Base-by-base conservation (phyloP, 2,797 vertebrate species). In the Pelodytes ibericus region DNA sequence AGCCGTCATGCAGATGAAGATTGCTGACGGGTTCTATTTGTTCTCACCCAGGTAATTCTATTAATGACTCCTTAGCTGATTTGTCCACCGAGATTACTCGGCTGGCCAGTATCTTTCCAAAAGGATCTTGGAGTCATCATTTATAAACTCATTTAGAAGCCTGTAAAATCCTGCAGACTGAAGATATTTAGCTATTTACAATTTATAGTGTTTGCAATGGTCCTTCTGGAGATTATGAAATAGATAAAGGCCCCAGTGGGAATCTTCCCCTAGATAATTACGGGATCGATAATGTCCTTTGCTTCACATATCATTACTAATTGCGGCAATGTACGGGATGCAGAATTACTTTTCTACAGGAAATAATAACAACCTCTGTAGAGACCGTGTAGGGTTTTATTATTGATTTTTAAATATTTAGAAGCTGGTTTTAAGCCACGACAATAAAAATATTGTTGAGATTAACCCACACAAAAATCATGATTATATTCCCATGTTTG, bases 1-100 rank as follows among this genome's bases (percentile, higher is more conserved):
- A 84, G 75, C 51, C 51, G 82, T 83, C 72, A 27, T 44, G 60
- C 80, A 81, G 82, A 67, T 76, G 62, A 0, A 26, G 80, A 20
- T 68, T 56, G 56, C 57, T 62, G 76, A 78, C 27, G 3, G n/a
- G 47, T 62, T 20, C 26, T 61, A 5, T 65, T 71, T 71, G 30
- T 47, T 78, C 41, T 51, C 51, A 26, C 60, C 49, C 25, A 69
- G 74, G 66, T 69, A 53, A 69, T 75, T 61, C 44, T 51, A 41
- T 64, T 77, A 44, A 58, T 70, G 31, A 65, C 22, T 36, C 49
- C 60, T 47, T 70, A 41, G 58, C 16, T 63, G 18, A 36, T 24
- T 62, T 69, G 29, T 24, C 65, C 8, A 36, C 10, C 22, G 44
- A 62, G 27, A 69, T n/a, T 56, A 9, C 16, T 36, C 56, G 47